phyloP scores from a whole-genome alignment of 2,113 vertebrate species.

The Corythaeola cristata region DNA sequence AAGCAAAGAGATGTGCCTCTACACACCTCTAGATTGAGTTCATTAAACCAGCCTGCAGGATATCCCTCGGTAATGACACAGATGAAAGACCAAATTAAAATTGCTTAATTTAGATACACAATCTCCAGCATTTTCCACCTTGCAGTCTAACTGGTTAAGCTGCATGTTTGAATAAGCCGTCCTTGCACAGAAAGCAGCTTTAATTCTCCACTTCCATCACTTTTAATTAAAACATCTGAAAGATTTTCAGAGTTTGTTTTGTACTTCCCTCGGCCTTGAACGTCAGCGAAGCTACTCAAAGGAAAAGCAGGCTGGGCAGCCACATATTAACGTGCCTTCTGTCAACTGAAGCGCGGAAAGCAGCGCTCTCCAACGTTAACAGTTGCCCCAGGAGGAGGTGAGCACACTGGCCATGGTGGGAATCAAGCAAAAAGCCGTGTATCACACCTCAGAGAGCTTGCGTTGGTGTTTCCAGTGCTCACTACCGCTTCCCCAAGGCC shows the following conservation, averaged over 20 bases:
- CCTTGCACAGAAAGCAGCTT: slow-evolving; percentile 49
- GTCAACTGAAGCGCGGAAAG: slow-evolving; percentile 55
- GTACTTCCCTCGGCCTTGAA: slow-evolving; percentile 63
- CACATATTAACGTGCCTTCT: slow-evolving; percentile 44
- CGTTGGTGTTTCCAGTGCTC: not conserved
- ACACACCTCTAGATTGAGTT: slow-evolving; percentile 57
- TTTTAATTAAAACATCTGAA: slow-evolving; percentile 76
- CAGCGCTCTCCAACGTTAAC: not conserved
- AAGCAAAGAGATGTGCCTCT: slow-evolving; percentile 58
- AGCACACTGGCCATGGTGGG: not conserved
- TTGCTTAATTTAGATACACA: slow-evolving; percentile 50
- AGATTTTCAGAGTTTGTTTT: slow-evolving; percentile 71
- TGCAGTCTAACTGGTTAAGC: slow-evolving; percentile 60
- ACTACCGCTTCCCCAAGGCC: not conserved
- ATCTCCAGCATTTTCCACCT: slow-evolving; percentile 67
- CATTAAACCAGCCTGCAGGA: slow-evolving; percentile 63
- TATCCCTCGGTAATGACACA: slow-evolving; percentile 53
- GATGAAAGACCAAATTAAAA: slow-evolving; percentile 66
- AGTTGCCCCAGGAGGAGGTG: slow-evolving; percentile 54
- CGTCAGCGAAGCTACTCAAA: slow-evolving; percentile 43
- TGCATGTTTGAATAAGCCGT: slow-evolving; percentile 53
- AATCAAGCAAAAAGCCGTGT: not conserved
- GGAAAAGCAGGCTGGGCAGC: slow-evolving; percentile 47
- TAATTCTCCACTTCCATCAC: slow-evolving; percentile 67
- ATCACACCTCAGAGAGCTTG: not conserved